Conservation (phyloP, 2,888 invertebrate species). For the Philhelius pedissequus region DNA sequence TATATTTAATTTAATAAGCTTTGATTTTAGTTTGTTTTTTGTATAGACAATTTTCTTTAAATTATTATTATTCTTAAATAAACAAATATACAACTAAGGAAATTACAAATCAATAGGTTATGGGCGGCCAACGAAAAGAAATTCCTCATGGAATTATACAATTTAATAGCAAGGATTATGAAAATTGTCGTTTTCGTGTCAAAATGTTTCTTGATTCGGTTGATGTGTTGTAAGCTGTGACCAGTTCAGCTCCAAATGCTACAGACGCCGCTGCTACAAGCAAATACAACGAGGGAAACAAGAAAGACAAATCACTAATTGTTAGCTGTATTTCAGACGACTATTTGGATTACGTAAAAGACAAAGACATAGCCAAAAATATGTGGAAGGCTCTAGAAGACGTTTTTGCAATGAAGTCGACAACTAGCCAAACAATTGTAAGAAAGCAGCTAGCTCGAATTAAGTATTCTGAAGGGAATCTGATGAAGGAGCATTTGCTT, state of each 20-base stretch:
- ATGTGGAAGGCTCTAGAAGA: background rate
- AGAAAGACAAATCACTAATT: background rate
- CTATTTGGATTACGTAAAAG: background rate
- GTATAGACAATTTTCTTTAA: no score
- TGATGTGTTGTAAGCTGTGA: background rate
- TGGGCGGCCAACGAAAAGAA: background rate
- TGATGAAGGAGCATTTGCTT: background rate
- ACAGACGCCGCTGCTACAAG: background rate
- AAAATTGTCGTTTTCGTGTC: background rate
- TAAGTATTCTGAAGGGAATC: background rate
- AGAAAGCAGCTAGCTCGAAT: background rate
- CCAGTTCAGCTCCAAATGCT: background rate
- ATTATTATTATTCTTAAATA: no score
- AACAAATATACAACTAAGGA: no score
- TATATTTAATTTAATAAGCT: no score
- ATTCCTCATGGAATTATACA: background rate
- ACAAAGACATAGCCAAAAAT: background rate
- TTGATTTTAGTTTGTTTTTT: no score
- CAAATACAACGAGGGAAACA: background rate
- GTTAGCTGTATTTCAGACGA: background rate
- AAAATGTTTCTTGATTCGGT: background rate
- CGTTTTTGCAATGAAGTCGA: background rate
- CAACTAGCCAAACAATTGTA: background rate
- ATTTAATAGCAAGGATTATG: background rate
- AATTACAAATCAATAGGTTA: background rate